Conservation (phyloP, 1,140 invertebrate genomes). For the Propsilocerus akamusi region DNA sequence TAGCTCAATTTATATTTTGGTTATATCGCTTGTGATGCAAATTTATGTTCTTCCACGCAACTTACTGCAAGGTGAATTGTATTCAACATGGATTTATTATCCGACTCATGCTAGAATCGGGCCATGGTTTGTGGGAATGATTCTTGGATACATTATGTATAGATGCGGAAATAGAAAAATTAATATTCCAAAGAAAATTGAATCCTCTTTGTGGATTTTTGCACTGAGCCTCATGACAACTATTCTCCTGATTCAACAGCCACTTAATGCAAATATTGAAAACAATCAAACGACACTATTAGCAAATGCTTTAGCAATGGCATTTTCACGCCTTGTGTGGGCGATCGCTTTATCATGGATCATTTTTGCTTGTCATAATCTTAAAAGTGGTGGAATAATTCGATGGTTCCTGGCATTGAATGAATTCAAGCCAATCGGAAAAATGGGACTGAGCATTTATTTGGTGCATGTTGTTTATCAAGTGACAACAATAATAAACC, state of each 20-base stretch:
- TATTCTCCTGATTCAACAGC: not conserved
- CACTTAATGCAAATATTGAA: not conserved
- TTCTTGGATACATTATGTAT: not conserved
- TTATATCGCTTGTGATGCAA: not conserved
- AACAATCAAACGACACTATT: not conserved
- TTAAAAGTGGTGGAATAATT: not conserved
- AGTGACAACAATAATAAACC: not conserved
- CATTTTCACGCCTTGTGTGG: not conserved
- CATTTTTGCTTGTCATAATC: not conserved
- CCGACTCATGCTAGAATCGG: not conserved
- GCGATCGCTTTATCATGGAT: not conserved
- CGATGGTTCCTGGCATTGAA: not conserved
- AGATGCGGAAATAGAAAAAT: not conserved
- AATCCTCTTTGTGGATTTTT: not conserved
- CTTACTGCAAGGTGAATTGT: not conserved
- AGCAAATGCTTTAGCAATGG: not conserved
- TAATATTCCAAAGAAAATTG: not conserved
- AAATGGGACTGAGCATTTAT: not conserved
- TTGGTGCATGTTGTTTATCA: not conserved
- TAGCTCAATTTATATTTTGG: not conserved
- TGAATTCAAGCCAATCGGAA: not conserved
- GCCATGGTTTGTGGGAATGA: not conserved
- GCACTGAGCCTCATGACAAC: not conserved
- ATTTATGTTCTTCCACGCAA: not conserved
- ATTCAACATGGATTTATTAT: not conserved